phyloP scores from a whole-genome alignment of 2,113 vertebrate genomes.

The Tricholaema leucomelas region DNA sequence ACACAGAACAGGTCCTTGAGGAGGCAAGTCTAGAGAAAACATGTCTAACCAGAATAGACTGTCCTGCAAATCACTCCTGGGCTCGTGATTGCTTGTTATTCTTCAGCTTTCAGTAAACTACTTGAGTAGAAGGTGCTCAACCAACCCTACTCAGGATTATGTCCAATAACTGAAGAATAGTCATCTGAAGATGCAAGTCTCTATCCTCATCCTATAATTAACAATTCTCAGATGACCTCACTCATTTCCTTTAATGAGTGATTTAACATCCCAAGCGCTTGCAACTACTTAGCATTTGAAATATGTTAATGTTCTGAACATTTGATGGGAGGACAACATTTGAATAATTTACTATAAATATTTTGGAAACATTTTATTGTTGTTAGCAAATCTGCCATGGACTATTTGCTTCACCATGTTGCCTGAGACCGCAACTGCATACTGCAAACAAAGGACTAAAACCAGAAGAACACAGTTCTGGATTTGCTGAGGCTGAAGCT shows the following conservation, averaged over 20 bases:
- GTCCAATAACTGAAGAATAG: background rate
- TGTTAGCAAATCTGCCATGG: background rate
- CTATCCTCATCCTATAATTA: background rate
- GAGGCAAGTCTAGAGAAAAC: background rate
- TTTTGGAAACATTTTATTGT: slow-evolving; percentile 27
- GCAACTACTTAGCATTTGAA: background rate
- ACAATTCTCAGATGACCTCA: background rate
- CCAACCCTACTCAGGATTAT: background rate
- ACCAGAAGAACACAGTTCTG: background rate
- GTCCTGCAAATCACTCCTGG: background rate
- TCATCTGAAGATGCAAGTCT: background rate
- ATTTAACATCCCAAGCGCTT: background rate
- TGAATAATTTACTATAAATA: slow-evolving; percentile 32
- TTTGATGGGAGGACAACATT: background rate
- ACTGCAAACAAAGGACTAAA: background rate
- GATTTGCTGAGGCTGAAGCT: background rate
- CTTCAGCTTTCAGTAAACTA: background rate
- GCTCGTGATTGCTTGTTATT: background rate
- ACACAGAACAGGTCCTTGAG: background rate
- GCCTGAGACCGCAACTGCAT: background rate
- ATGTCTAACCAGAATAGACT: background rate
- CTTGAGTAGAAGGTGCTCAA: background rate
- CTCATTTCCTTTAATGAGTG: background rate
- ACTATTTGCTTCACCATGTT: background rate
- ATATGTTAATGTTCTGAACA: background rate